Base-by-base conservation (phyloP, 2,113 vertebrate species). In the Zosterops pallidus region DNA sequence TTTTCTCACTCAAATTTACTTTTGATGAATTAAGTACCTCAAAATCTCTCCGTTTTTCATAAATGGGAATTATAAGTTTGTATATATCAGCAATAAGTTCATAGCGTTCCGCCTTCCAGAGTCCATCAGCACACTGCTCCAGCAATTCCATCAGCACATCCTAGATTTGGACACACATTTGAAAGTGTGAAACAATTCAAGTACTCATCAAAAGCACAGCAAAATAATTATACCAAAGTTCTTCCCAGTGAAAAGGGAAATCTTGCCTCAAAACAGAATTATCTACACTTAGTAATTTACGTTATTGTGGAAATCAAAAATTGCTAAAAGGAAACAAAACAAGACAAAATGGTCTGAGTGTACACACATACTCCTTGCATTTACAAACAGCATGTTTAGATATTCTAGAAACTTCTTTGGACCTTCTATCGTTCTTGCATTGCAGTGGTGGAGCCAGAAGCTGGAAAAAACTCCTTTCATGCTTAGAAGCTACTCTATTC, bases 81-180 rank as follows among this genome's bases (percentile, higher is more conserved):
- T 99, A 99, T 97, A 99, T 98, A 95, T 99, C 99, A 13, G 99
- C 99, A 64, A 99, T 99, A 90, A 99, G 98, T 97, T 99, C 99
- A 24, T 99, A 99, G 75, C 99, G 99, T 92, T 99, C 99, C 3
- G 99, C 99, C 97, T 99, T 99, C 99, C 99, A 99, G 52, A 99
- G 98, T 17, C 99, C 99, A 64, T 99, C 99, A 18, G 99, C 99
- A 93, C 99, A 99, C 93, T 99, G 99, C 87, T 99, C 99, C 52
- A 99, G 92, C 70, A 99, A 97, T 97, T 99, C 99, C 98, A 99
- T 98, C 74, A 99, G 96, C 49, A 99, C 99, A 5, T 99, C 99
- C 99, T 99, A 96, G 39, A 83, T 81, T 90, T 82, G 78, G 69
- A 85, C 17, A 97, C 37, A 97, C 47, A 95, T 82, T 78, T 62